Evolutionary conservation across 2,888 invertebrate species (phyloP).

Genomic region (Lithophane semibrunnea): DNA sequence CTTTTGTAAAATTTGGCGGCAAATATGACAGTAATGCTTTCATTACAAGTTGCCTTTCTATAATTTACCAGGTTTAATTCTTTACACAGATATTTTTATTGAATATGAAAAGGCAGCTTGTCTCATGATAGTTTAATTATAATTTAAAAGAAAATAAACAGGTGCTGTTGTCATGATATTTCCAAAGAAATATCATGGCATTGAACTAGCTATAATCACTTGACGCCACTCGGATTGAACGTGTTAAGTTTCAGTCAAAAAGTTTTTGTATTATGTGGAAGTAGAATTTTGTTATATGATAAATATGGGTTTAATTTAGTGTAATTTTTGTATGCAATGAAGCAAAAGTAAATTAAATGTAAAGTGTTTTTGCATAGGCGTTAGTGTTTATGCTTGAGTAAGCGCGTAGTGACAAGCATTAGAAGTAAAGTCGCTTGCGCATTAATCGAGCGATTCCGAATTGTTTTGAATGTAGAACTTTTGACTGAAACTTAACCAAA

Average conservation of each 20-base stretch:
- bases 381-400: slow-evolving; percentile 23
- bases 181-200: slow-evolving; percentile 52
- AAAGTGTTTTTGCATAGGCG: slow-evolving; percentile 13
- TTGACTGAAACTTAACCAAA: slow-evolving; percentile 72
- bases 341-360: slow-evolving; percentile 24
- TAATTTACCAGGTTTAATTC: neutral
- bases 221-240: slow-evolving; percentile 72
- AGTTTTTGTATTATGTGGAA: neutral
- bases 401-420: slow-evolving; percentile 26
- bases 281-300: neutral
- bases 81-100: neutral
- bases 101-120: slow-evolving; percentile 53
- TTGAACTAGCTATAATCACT: slow-evolving; percentile 70
- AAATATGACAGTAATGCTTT: slow-evolving; percentile 52
- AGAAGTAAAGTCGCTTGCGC: slow-evolving; percentile 10
- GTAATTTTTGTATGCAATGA: slow-evolving; percentile 12
- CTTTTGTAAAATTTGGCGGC: slow-evolving; percentile 9
- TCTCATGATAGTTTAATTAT: slow-evolving; percentile 39
- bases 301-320: neutral
- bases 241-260: slow-evolving; percentile 65
- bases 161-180: slow-evolving; percentile 58
- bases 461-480: slow-evolving; percentile 27
- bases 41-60: slow-evolving; percentile 57
- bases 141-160: slow-evolving; percentile 52
- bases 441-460: neutral